Evolutionary conservation across 2,113 vertebrate species (phyloP), one percentile per base, ranked within the genome.

Genomic region (Hyperoodon ampullatus): DNA sequence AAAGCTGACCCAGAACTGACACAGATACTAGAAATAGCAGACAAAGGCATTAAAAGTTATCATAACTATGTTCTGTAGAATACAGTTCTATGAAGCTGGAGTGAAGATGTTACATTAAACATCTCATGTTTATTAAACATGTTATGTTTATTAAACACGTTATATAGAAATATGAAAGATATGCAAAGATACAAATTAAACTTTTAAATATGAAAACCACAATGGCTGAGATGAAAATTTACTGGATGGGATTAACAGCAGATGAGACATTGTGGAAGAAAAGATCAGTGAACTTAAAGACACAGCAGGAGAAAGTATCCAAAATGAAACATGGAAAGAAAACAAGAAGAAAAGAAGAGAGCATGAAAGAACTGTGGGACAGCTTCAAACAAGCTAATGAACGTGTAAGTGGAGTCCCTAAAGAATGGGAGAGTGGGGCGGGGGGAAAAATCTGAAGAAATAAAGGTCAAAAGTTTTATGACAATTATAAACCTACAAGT

Each of bases 321-420:
- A 86, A 92, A 82, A 70, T 28, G 47, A 93, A 93, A 77, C 3
- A 93, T 8, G 65, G 55, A n/a, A 18, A 71, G 44, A 68, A 71
- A 71, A 61, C 23, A 12, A 92, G 5, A 44, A 5, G 24, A 65
- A 72, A 47, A 90, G 39, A 88, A 33, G 50, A 65, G 58, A 68
- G 15, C 55, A 47, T 42, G 16, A 75, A 60, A 60, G 26, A 86
- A 50, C 14, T 26, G 8, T 33, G 47, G 19, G 30, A 81, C 8
- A 74, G 1, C 53, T 21, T 82, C 61, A 87, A 91, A 28, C 24
- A 74, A 50, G 24, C 14, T 58, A 39, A 58, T 33, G 65, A n/a
- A 42, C 24, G 21, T n/a, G 58, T 13, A 33, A 50, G 2, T 74
- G 15, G 21, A 91, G 39, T 19, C 26, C 14, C 55, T 23, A 42